Base-by-base conservation (phyloP, 2,888 invertebrate species). In the Zygothrica quintamaculata region DNA sequence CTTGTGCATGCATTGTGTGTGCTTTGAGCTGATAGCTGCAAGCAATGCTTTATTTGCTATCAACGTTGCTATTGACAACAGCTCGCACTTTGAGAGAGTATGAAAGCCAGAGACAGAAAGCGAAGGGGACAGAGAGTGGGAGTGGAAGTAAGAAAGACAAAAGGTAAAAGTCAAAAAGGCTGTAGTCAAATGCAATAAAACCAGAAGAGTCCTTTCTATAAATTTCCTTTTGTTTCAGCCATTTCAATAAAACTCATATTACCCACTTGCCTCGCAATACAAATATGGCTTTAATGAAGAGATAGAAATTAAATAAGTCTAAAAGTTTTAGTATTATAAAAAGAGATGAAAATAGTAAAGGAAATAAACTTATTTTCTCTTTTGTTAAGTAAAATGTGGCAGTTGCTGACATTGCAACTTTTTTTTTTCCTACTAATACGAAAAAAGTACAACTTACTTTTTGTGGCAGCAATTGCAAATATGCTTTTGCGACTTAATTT, bases 381-480 rank as follows among this genome's bases (percentile, higher is more conserved):
- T n/a, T n/a, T n/a, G n/a, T n/a, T n/a, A 53, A 58, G 36, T 29
- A 15, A 33, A 7, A 12, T 29, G 16, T 53, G 62, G 62, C 51
- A 40, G 39, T 39, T 29, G 26, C 39, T 40, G 43, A 29, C 31
- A 44, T 7, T n/a, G 65, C 13, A 16, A 34, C 29, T 16, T 44
- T 44, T 50, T 74, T 52, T 67, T 36, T 7, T 60, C 50, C 73
- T 44, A 61, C 48, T 65, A 69, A 77, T 58, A 62, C 42, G n/a
- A n/a, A n/a, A 68, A 50, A 12, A 37, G 12, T 34, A 34, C 11
- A 58, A 67, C 48, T 77, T 50, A 74, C 59, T 85, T 82, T 71
- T 78, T 78, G 76, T 72, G 68, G 85, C 82, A 75, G 85, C 72
- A 68, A 82, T 78, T 58, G 78, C 82, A 71, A 81, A 75, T 74